Conservation (phyloP, 1,140 invertebrate species). For the Physella acuta region DNA sequence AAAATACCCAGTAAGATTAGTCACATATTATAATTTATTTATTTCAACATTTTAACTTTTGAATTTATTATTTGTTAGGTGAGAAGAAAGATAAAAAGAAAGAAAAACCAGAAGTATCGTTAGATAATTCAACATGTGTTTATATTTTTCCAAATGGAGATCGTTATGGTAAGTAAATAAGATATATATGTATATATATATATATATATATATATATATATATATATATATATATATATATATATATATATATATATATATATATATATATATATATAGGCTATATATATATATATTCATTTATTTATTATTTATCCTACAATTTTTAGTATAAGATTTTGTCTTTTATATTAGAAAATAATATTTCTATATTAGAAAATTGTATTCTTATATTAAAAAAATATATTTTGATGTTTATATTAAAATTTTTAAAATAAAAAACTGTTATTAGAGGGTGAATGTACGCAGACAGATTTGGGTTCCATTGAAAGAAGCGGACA, state of each 20-base stretch:
- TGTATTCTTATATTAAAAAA: no score
- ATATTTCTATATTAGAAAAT: no score
- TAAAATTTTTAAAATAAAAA: no score
- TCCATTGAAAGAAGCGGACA: slow-evolving; percentile 50
- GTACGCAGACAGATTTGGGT: slow-evolving; percentile 41
- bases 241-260: neutral
- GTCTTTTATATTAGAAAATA: neutral
- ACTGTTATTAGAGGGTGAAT: slow-evolving; percentile 56
- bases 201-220: neutral
- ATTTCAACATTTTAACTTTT: neutral
- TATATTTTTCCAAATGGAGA: slow-evolving; percentile 58
- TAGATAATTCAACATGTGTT: slow-evolving; percentile 35
- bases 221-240: neutral
- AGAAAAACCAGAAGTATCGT: slow-evolving; percentile 32
- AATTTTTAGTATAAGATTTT: neutral
- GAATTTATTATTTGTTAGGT: slow-evolving; percentile 35
- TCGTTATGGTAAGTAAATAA: slow-evolving; percentile 46
- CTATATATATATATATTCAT: neutral
- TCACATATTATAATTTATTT: no score
- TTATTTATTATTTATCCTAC: neutral
- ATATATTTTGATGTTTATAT: no score
- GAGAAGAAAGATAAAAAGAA: slow-evolving; percentile 50
- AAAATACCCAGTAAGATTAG: no score
- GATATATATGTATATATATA: neutral
- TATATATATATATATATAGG: neutral